phyloP scores from a whole-genome alignment of 92 coral and sea anemone genomes.

The Zoanthus sansibaricus region DNA sequence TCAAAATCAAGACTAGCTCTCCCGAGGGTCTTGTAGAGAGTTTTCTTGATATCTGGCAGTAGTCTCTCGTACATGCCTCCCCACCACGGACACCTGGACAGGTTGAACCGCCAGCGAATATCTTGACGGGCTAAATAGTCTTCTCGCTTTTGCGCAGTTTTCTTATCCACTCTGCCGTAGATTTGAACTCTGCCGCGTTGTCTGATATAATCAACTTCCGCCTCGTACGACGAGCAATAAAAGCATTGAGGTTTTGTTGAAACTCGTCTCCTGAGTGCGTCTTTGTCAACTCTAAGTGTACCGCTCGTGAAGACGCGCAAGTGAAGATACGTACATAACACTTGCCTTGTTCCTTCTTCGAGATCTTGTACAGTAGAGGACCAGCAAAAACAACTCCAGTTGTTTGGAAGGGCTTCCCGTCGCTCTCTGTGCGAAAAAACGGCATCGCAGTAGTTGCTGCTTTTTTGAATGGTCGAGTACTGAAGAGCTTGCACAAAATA shows the following conservation, averaged over 20 bases:
- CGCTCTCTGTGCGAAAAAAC: neutral
- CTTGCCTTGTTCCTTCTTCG: constrained; percentile 14
- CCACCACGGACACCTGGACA: constrained; percentile 49
- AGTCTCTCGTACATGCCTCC: neutral
- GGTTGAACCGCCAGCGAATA: constrained; percentile 44
- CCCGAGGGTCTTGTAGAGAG: neutral
- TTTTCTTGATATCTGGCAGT: neutral
- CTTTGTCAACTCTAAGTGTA: constrained; percentile 23
- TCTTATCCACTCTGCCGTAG: constrained; percentile 30
- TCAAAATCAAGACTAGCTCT: too few species aligned
- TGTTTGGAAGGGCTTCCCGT: constrained; percentile 41
- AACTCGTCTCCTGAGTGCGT: constrained; percentile 46
- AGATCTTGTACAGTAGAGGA: constrained; percentile 16
- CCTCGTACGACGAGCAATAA: constrained; percentile 31
- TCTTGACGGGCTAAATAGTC: constrained; percentile 31
- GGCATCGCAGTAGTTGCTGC: neutral
- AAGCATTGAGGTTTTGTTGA: neutral
- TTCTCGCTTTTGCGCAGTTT: neutral
- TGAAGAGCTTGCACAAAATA: neutral
- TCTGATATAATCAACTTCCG: constrained; percentile 38
- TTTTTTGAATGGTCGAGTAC: neutral
- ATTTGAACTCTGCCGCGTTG: constrained; percentile 15
- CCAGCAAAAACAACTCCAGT: constrained; percentile 27
- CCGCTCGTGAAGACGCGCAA: neutral
- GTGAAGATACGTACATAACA: neutral